A percentile compares a stretch with the other conserved stretches of the same genome.
These are phyloP conservation scores for Potamarius usumacintae DNA, from an alignment of 2,113 vertebrate species.

Conservation along the genomic window DNA sequence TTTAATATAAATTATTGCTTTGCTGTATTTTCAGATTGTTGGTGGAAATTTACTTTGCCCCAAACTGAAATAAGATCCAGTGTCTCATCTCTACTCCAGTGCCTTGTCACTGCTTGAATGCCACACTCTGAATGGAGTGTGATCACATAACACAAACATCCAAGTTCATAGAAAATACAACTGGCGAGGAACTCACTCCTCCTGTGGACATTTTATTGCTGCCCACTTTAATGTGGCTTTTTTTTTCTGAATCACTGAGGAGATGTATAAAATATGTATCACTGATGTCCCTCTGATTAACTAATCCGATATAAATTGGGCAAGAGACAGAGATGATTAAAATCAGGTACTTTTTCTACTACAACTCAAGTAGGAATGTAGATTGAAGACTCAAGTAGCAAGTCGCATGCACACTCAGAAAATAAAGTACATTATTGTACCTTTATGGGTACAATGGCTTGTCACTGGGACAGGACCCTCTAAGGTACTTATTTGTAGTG, in stretches of 20 bases:
- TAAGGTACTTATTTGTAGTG: no score
- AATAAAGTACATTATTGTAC: no score
- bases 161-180: background rate
- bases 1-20: background rate
- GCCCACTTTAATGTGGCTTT: background rate
- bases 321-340: background rate
- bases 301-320: background rate
- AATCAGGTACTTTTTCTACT: background rate
- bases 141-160: background rate
- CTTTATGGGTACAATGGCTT: no score
- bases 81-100: background rate
- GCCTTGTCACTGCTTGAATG: background rate
- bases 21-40: background rate
- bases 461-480: no score
- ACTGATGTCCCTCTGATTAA: background rate
- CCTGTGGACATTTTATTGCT: background rate
- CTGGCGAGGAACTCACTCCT: background rate
- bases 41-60: background rate
- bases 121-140: background rate
- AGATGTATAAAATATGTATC: background rate
- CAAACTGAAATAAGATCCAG: background rate
- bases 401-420: no score
- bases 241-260: background rate
- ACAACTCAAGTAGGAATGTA: background rate
- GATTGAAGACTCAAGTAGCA: background rate